phyloP scores from a whole-genome alignment of 2,888 invertebrate genomes.

The Fragum fragum region DNA sequence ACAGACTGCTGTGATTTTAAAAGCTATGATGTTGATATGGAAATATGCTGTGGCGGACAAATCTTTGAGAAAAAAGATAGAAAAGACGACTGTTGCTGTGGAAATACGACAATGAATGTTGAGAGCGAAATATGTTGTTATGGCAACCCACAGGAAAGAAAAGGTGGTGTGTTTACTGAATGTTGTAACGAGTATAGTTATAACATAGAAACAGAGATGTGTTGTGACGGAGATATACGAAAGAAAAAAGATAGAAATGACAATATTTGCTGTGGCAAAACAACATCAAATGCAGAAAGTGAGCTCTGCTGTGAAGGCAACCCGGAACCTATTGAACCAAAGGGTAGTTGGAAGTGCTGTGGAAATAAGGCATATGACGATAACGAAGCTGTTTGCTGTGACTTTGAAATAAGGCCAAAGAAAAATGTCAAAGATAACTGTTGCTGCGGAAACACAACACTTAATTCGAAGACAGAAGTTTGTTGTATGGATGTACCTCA shows the following conservation, averaged over 20 bases:
- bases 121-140: constrained; percentile 56
- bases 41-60: constrained; percentile 47
- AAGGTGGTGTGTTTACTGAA: constrained; percentile 45
- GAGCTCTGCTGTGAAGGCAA: constrained; percentile 56
- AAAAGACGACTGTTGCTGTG: constrained; percentile 54
- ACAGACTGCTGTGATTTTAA: constrained; percentile 50
- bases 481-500: constrained; percentile 53
- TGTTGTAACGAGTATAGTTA: constrained; percentile 54
- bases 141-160: constrained; percentile 43
- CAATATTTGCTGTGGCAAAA: constrained; percentile 56
- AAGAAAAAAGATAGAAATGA: constrained; percentile 42
- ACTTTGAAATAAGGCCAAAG: constrained; percentile 36
- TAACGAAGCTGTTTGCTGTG: constrained; percentile 44
- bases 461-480: constrained; percentile 41
- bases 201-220: constrained; percentile 55
- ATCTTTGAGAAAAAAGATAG: constrained; percentile 38
- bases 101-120: constrained; percentile 49
- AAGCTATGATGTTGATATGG: constrained; percentile 50
- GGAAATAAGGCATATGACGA: constrained; percentile 42
- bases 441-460: constrained; percentile 54
- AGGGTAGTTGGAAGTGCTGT: constrained; percentile 51
- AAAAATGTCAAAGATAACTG: constrained; percentile 48
- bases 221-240: constrained; percentile 48
- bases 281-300: constrained; percentile 47
- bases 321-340: constrained; percentile 35